Conservation (phyloP, 2,797 vertebrate genomes). For the Phataginus tetradactyla region DNA sequence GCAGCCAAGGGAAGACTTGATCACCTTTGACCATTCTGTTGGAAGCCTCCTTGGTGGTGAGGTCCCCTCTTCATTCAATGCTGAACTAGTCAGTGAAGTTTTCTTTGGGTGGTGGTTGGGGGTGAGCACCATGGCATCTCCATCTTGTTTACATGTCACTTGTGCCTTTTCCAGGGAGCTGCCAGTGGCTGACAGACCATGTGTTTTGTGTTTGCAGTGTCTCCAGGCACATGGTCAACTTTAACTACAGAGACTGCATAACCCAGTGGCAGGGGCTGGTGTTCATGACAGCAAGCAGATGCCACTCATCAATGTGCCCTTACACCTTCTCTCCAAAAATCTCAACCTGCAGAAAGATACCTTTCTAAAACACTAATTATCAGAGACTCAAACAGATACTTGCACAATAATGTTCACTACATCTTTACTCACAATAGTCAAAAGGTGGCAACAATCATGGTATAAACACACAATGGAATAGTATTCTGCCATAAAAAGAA, state of each 20-base stretch:
- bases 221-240: neutral
- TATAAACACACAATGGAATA: neutral
- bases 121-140: neutral
- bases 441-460: too few species aligned
- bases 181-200: neutral
- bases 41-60: neutral
- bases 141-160: neutral
- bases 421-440: neutral
- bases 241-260: rapidly evolving
- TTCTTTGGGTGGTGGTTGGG: neutral
- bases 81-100: neutral
- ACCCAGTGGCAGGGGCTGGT: neutral
- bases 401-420: neutral
- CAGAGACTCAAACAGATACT: neutral
- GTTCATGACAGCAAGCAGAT: too few species aligned
- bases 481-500: neutral
- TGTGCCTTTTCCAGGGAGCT: rapidly evolving
- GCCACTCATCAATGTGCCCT: neutral
- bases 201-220: neutral
- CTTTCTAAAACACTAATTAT: neutral
- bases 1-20: neutral
- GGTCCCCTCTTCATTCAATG: too few species aligned
- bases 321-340: neutral
- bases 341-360: neutral
- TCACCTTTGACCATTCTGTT: neutral